Evolutionary conservation across 2,888 invertebrate genomes (phyloP).

Genomic region (Polylopha cassiicola): DNA sequence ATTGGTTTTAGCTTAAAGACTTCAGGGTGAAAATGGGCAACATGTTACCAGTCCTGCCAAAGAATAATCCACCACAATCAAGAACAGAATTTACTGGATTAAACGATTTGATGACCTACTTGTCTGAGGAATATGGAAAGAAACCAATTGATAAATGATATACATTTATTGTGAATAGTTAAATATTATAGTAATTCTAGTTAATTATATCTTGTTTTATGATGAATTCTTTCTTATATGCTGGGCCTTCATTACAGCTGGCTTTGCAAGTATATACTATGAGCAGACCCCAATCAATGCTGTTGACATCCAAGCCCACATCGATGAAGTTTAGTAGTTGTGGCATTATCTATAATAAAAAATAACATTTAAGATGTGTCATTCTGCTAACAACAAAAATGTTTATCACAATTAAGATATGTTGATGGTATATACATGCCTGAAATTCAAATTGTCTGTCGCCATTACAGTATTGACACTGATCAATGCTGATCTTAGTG

Average conservation of each 20-base stretch:
- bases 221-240: constrained; percentile 86
- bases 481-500: constrained; percentile 77
- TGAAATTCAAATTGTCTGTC: constrained; percentile 94
- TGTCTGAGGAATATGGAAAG: constrained; percentile 78
- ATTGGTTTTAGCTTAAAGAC: constrained; percentile 81
- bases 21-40: constrained; percentile 89
- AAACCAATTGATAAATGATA: constrained; percentile 32
- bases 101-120: constrained; percentile 89
- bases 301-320: constrained; percentile 77
- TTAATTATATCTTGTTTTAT: constrained; percentile 89
- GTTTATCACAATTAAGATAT: background rate
- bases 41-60: constrained; percentile 85
- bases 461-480: constrained; percentile 84
- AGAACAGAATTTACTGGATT: constrained; percentile 91
- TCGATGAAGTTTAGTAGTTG: constrained; percentile 84
- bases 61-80: constrained; percentile 86
- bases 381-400: background rate
- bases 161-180: constrained; percentile 15
- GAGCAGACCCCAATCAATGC: constrained; percentile 94
- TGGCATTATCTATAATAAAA: constrained; percentile 84
- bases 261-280: constrained; percentile 89
- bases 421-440: constrained; percentile 55
- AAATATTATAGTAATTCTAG: constrained; percentile 31
- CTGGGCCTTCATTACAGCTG: constrained; percentile 81
- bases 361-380: constrained; percentile 2